Evolutionary conservation across 2,888 invertebrate species (phyloP).

Genomic region (Hypomecis punctinalis): DNA sequence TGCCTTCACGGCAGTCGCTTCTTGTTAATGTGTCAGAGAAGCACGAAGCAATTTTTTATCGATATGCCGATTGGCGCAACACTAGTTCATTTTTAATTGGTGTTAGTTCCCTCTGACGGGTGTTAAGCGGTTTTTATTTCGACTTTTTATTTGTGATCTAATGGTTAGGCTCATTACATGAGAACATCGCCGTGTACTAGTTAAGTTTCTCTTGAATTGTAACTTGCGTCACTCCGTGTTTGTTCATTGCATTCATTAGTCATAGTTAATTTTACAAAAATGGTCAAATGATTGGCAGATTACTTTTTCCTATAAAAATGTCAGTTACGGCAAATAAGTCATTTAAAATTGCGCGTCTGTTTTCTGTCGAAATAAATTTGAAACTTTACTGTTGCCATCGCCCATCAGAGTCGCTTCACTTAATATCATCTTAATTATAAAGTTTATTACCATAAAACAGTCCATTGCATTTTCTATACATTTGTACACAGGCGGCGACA

Average conservation of each 20-base stretch:
- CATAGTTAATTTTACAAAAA: background rate
- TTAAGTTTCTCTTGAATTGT: conserved; percentile 5
- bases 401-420: conserved; percentile 19
- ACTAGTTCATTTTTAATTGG: conserved; percentile 74
- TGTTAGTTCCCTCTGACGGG: conserved; percentile 49
- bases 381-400: conserved; percentile 13
- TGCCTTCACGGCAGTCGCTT: conserved; percentile 75
- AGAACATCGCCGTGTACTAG: background rate
- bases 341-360: conserved; percentile 2
- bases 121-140: conserved; percentile 37
- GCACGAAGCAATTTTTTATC: conserved; percentile 64
- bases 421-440: conserved; percentile 32
- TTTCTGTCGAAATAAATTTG: conserved; percentile 21
- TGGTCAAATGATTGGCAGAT: conserved; percentile 2
- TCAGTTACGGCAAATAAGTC: background rate
- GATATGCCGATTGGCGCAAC: conserved; percentile 63
- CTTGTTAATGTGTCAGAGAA: conserved; percentile 65
- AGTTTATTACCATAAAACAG: conserved; percentile 32
- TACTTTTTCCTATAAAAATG: background rate
- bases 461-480: conserved; percentile 30
- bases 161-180: conserved; percentile 18
- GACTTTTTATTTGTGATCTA: conserved; percentile 28
- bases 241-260: conserved; percentile 1
- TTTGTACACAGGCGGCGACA: conserved; percentile 26
- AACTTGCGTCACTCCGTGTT: conserved; percentile 6